Conservation (phyloP, 2,797 vertebrate genomes). For the Leucoraja ocellata region DNA sequence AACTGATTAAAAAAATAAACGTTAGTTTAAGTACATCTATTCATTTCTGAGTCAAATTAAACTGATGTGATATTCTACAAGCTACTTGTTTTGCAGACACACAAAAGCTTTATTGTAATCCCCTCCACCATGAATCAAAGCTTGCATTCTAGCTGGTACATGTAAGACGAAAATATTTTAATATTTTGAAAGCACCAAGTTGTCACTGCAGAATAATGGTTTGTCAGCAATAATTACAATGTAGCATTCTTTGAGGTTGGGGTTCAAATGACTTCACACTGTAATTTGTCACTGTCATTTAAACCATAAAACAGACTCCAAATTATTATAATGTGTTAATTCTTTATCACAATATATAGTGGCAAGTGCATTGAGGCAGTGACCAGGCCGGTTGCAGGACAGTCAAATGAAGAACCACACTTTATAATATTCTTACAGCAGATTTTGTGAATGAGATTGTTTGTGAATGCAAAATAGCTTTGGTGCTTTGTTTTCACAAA, state of each 20-base stretch:
- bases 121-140: neutral
- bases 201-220: neutral
- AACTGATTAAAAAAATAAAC: neutral
- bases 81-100: neutral
- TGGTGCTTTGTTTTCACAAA: neutral
- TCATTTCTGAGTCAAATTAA: neutral
- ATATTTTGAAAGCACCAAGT: neutral
- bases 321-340: neutral
- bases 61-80: neutral
- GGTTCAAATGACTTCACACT: neutral
- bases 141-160: neutral
- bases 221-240: neutral
- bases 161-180: neutral
- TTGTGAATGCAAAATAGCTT: neutral
- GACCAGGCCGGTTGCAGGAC: no score
- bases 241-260: neutral
- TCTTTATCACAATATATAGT: neutral
- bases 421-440: neutral
- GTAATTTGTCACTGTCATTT: neutral
- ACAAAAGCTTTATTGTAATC: neutral
- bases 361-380: neutral
- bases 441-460: neutral
- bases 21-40: neutral
- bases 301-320: neutral
- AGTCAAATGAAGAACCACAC: neutral